phyloP scores from a whole-genome alignment of 2,888 invertebrate genomes.

The Linnaemya tessellans region DNA sequence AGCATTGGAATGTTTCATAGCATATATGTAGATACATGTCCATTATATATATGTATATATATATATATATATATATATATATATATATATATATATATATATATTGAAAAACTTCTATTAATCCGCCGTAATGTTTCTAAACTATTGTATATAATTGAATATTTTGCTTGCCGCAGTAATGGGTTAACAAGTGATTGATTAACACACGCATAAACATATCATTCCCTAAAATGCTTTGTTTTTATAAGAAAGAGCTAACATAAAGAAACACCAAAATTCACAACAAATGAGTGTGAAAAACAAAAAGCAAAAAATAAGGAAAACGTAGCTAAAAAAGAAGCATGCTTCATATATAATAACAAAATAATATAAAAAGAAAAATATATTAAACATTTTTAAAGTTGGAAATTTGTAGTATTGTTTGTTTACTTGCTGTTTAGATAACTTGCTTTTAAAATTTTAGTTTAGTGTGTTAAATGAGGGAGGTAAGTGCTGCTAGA shows the following conservation, averaged over 20 bases:
- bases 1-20: too few species aligned
- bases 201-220: background rate
- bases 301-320: conserved; percentile 37
- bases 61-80: too few species aligned
- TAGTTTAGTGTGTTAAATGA: conserved; percentile 53
- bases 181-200: background rate
- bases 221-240: background rate
- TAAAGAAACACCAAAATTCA: background rate
- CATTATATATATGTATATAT: too few species aligned
- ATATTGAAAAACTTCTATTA: too few species aligned
- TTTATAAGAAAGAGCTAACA: conserved; percentile 6
- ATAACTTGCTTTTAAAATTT: conserved; percentile 12
- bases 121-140: too few species aligned
- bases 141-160: too few species aligned
- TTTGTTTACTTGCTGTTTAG: conserved; percentile 10
- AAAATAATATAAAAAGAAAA: conserved; percentile 41
- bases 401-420: conserved; percentile 35
- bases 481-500: conserved; percentile 37
- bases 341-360: conserved; percentile 44
- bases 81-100: too few species aligned
- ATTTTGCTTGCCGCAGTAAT: background rate
- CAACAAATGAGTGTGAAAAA: conserved; percentile 35
- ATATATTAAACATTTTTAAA: conserved; percentile 49
- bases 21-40: too few species aligned
- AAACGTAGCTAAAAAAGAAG: conserved; percentile 27